These are phyloP conservation scores for Salvelinus fontinalis DNA, from an alignment of 2,113 vertebrate genomes.

Conservation along the genomic window DNA sequence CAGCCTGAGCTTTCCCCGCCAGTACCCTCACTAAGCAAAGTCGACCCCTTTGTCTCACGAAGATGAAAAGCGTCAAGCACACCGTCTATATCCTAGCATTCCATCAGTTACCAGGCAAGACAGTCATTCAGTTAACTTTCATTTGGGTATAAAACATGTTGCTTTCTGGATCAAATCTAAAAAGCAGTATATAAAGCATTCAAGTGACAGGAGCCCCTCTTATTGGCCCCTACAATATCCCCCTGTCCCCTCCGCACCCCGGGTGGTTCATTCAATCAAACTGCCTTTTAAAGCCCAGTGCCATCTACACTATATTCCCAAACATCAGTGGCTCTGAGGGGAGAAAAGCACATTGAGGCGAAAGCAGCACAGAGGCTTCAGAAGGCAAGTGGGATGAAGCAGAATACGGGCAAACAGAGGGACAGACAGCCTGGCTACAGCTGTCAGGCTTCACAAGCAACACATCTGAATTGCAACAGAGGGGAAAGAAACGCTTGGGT, in stretches of 20 bases:
- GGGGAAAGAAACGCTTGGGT: background rate
- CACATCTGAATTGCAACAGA: background rate
- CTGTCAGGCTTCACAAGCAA: background rate
- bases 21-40: background rate
- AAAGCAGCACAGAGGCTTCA: background rate
- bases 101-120: background rate
- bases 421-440: background rate
- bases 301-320: background rate
- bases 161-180: background rate
- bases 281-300: constrained; percentile 15
- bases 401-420: background rate
- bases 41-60: too few relatives aligned
- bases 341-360: background rate
- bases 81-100: background rate
- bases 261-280: constrained; percentile 14
- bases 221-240: background rate
- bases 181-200: constrained; percentile 40
- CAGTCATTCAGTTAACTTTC: background rate
- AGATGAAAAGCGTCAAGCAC: background rate
- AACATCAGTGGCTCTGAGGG: background rate
- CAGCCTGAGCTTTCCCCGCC: background rate
- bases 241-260: constrained; percentile 8
- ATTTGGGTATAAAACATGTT: background rate
- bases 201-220: constrained; percentile 15
- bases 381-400: background rate